Evolutionary conservation across 2,888 invertebrate species (phyloP).

Genomic region (Spisula subtruncata): DNA sequence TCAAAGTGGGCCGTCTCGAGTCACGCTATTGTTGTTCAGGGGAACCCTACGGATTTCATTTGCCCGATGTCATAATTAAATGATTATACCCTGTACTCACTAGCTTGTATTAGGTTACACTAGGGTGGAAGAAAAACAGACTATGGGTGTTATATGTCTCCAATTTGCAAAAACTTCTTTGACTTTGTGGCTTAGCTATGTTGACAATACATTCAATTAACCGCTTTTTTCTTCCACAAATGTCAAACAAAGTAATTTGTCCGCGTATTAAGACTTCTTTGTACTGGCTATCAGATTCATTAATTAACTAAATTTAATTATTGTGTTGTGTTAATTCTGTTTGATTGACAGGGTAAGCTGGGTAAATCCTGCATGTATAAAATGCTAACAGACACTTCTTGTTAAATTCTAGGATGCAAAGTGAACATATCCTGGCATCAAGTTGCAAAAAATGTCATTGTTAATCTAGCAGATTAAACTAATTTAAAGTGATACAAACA

Average conservation of each 20-base stretch:
- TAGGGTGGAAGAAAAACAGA: constrained; percentile 30
- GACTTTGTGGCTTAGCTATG: constrained; percentile 18
- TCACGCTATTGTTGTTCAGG: constrained; percentile 12
- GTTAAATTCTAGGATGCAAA: neutral
- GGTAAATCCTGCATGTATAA: constrained; percentile 9
- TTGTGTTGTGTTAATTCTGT: constrained; percentile 29
- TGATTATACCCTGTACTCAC: constrained; percentile 25
- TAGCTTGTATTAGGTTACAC: neutral
- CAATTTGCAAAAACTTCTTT: constrained; percentile 12
- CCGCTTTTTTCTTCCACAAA: constrained; percentile 28
- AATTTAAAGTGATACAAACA: neutral
- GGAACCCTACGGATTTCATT: constrained; percentile 8
- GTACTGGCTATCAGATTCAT: constrained; percentile 37
- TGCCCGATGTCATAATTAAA: constrained; percentile 40
- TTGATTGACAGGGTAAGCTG: constrained; percentile 40
- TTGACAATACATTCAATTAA: constrained; percentile 45
- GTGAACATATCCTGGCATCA: neutral
- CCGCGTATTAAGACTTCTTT: constrained; percentile 18
- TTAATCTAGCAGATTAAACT: neutral
- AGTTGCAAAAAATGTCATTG: neutral
- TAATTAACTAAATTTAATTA: constrained; percentile 38
- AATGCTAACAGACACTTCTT: neutral
- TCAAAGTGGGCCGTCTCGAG: constrained; percentile 27
- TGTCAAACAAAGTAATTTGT: constrained; percentile 43
- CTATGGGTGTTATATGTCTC: constrained; percentile 31